phyloP scores from a whole-genome alignment of 2,797 vertebrate species.

The Phoebastria nigripes region DNA sequence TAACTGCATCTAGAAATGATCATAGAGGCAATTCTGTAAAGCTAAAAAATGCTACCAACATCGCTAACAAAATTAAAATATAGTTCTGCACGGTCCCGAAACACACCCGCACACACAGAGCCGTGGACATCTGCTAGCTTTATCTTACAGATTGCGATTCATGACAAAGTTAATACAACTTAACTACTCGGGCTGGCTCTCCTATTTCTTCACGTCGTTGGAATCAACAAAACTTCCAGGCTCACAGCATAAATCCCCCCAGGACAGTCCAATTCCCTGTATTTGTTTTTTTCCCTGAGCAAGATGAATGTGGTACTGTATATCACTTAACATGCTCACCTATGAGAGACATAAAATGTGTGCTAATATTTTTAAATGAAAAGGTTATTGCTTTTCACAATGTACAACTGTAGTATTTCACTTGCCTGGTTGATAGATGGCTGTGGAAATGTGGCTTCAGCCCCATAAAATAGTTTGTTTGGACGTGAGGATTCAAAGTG shows the following conservation, averaged over 20 bases:
- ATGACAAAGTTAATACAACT: slow-evolving; percentile 45
- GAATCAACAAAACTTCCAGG: slow-evolving; percentile 48
- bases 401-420: background rate
- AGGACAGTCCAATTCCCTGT: background rate
- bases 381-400: background rate
- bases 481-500: background rate
- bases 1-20: background rate
- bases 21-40: background rate
- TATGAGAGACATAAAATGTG: background rate
- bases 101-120: background rate
- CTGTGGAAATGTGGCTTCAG: background rate
- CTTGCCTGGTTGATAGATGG: background rate
- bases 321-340: background rate
- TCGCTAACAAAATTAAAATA: background rate
- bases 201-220: background rate
- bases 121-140: background rate
- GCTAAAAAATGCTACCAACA: background rate
- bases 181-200: slow-evolving; percentile 14
- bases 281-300: slow-evolving; percentile 6
- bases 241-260: slow-evolving; percentile 15
- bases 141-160: background rate
- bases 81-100: background rate
- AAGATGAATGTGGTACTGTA: background rate
- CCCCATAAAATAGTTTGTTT: slow-evolving; percentile 32
- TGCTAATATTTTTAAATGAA: slow-evolving; percentile 17